These are phyloP conservation scores for Eutolmus rufibarbis DNA, from an alignment of 2,888 invertebrate species.

Conservation along the genomic window DNA sequence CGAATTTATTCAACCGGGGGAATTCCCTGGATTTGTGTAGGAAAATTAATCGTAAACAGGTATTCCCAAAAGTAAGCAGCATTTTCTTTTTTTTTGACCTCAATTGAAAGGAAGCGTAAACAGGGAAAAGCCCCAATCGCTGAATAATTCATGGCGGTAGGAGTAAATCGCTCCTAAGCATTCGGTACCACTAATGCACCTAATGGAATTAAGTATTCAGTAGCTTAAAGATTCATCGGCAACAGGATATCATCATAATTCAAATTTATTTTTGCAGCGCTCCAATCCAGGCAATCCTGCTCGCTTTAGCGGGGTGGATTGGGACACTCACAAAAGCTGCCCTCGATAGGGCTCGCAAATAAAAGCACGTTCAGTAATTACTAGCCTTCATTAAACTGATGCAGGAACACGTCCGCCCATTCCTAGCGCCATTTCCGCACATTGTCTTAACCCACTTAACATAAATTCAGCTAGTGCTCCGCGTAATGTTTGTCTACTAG, in stretches of 20 bases:
- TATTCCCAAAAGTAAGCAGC: not conserved
- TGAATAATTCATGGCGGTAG: not conserved
- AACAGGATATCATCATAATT: constrained; percentile 14
- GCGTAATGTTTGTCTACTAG: not conserved
- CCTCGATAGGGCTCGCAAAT: not conserved
- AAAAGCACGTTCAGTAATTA: constrained; percentile 15
- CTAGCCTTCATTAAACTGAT: constrained; percentile 18
- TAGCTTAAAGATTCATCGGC: not conserved
- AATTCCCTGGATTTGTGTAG: not conserved
- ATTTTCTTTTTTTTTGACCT: not conserved
- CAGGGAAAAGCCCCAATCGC: not conserved
- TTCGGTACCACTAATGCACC: not conserved
- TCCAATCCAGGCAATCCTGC: not conserved
- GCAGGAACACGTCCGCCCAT: constrained; percentile 16
- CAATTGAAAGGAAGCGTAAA: not conserved
- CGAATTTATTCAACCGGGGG: not conserved
- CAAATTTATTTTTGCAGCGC: constrained; percentile 1
- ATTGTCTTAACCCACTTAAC: not conserved
- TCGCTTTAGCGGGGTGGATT: not conserved
- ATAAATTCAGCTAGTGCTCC: not conserved
- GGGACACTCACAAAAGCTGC: not conserved
- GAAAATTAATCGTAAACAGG: not conserved
- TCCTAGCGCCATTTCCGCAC: not conserved
- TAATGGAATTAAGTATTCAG: constrained; percentile 7
- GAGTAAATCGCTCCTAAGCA: not conserved